Evolutionary conservation across 2,888 invertebrate species (phyloP).

Genomic region (Nomada ruficornis): DNA sequence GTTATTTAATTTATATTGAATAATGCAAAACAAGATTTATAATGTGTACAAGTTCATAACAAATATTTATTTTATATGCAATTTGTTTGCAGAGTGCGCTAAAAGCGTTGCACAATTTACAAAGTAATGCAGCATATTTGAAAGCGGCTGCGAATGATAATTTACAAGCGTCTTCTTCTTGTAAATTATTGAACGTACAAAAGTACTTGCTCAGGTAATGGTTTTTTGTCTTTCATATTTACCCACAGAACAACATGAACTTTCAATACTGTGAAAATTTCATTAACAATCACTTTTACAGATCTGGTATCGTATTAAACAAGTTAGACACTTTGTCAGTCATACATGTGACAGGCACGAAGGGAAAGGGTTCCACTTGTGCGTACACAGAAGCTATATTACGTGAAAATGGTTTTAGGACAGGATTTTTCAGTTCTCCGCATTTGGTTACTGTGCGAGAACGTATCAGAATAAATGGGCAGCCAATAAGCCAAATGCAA

Average conservation of each 20-base stretch:
- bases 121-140: conserved; percentile 89
- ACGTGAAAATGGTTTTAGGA: conserved; percentile 92
- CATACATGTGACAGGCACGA: conserved; percentile 98
- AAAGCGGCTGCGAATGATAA: conserved; percentile 74
- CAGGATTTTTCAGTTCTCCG: conserved; percentile 98
- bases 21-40: neutral
- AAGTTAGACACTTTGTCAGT: conserved; percentile 91
- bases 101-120: conserved; percentile 88
- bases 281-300: conserved; percentile 70
- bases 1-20: neutral
- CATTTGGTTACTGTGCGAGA: conserved; percentile 97
- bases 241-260: conserved; percentile 17
- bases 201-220: conserved; percentile 86
- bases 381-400: conserved; percentile 96
- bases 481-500: conserved; percentile 89
- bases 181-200: conserved; percentile 85
- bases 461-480: conserved; percentile 94
- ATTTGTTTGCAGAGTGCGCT: conserved; percentile 88
- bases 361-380: conserved; percentile 99
- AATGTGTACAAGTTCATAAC: neutral
- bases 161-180: conserved; percentile 1
- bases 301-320: conserved; percentile 88
- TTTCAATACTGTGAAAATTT: neutral
- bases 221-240: conserved; percentile 10
- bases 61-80: conserved; percentile 7